Conservation (phyloP, 2,797 vertebrate genomes). For the Sebastes baramenuke region DNA sequence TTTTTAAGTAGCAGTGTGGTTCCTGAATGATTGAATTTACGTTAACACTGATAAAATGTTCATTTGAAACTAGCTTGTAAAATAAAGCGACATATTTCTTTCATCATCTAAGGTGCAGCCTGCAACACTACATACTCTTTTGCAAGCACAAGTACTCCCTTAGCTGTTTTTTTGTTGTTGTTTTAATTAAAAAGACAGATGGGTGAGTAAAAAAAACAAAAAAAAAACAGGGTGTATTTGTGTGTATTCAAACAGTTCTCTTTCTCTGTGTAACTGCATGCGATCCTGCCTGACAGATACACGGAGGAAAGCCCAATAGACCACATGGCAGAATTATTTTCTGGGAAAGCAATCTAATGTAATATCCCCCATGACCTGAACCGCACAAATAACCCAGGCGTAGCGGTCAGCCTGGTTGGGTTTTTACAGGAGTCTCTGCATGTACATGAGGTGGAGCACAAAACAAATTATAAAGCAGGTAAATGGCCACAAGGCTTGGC, state of each 20-base stretch:
- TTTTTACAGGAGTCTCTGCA: constrained; percentile 76
- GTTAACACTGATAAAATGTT: constrained; percentile 28
- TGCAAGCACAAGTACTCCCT: constrained; percentile 37
- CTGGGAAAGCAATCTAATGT: constrained; percentile 83
- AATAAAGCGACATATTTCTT: constrained; percentile 40
- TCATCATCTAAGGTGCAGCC: constrained; percentile 25
- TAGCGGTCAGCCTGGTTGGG: constrained; percentile 65
- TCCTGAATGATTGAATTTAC: constrained; percentile 38
- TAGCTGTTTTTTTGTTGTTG: constrained; percentile 53
- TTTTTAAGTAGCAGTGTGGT: constrained; percentile 26
- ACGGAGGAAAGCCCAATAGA: constrained; percentile 69
- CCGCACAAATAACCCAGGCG: constrained; percentile 76
- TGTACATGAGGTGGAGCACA: constrained; percentile 72
- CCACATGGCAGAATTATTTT: constrained; percentile 79
- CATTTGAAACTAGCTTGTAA: constrained; percentile 38
- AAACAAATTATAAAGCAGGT: constrained; percentile 75
- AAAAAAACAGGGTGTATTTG: constrained; percentile 50
- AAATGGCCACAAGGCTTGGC: constrained; percentile 67
- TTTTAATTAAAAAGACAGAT: constrained; percentile 79
- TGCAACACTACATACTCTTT: constrained; percentile 31
- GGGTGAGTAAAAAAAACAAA: constrained; percentile 51
- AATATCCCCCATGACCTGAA: constrained; percentile 77
- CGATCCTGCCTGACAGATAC: constrained; percentile 73
- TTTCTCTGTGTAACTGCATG: constrained; percentile 64
- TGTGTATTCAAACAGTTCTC: constrained; percentile 60